Evolutionary conservation across 2,888 invertebrate genomes (phyloP).

Genomic region (Julus scanicus): DNA sequence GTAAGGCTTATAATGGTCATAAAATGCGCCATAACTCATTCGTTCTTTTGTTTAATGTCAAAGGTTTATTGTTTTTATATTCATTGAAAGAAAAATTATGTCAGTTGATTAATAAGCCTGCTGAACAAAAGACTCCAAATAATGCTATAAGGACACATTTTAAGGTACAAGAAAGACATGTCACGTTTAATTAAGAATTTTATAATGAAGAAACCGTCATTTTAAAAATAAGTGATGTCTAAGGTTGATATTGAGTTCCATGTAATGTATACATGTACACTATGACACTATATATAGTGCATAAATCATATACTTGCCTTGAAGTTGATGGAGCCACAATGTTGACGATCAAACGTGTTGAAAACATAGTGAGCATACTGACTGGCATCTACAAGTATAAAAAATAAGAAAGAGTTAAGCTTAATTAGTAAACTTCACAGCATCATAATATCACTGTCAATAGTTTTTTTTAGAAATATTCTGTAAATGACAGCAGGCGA

Average conservation of each 20-base stretch:
- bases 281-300: not conserved
- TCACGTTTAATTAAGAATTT: not conserved
- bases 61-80: not conserved
- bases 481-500: no score
- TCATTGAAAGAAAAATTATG: not conserved
- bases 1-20: not conserved
- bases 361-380: slow-evolving; percentile 93
- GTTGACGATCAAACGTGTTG: slow-evolving; percentile 86
- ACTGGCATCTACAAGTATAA: slow-evolving; percentile 78
- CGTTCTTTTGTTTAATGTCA: not conserved
- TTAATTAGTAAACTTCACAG: no score
- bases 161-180: not conserved
- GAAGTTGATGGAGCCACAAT: slow-evolving; percentile 86
- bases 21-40: not conserved
- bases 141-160: not conserved
- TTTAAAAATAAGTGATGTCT: not conserved
- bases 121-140: not conserved
- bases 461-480: no score
- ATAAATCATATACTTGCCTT: slow-evolving; percentile 74
- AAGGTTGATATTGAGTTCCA: not conserved
- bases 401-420: not conserved
- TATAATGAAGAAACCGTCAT: not conserved
- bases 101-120: not conserved
- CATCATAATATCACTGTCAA: no score
- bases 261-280: not conserved